Evolutionary conservation across 2,888 invertebrate genomes (phyloP).

Genomic region (Lycia hirtaria): DNA sequence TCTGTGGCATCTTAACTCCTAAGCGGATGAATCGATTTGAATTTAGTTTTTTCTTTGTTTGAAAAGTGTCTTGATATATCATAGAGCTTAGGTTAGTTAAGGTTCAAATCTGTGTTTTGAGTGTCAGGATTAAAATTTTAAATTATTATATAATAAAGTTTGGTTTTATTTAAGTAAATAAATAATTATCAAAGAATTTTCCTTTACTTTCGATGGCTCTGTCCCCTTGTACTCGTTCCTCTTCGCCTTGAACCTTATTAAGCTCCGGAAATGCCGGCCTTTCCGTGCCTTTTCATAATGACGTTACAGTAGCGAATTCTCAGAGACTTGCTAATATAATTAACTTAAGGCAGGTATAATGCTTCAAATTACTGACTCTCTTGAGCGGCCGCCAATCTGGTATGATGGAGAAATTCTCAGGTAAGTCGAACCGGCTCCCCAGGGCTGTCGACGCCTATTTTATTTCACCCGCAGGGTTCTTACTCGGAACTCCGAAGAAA

Average conservation of each 20-base stretch:
- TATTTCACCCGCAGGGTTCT: constrained; percentile 51
- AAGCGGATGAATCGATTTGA: too few relatives aligned
- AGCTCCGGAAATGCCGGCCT: constrained; percentile 57
- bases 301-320: constrained; percentile 65
- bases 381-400: constrained; percentile 54
- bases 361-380: constrained; percentile 59
- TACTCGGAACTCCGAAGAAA: constrained; percentile 57
- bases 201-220: constrained; percentile 42
- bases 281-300: constrained; percentile 62
- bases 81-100: too few relatives aligned
- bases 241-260: constrained; percentile 56
- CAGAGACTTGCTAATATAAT: constrained; percentile 64
- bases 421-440: constrained; percentile 40
- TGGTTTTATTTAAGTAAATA: too few relatives aligned
- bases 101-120: too few relatives aligned
- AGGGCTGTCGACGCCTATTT: constrained; percentile 45
- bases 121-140: too few relatives aligned
- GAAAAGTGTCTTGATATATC: too few relatives aligned
- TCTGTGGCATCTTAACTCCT: too few relatives aligned
- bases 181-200: constrained; percentile 54
- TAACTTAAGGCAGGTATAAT: constrained; percentile 60
- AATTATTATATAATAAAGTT: too few relatives aligned
- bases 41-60: too few relatives aligned
- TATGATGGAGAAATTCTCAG: constrained; percentile 52
- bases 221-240: constrained; percentile 43